Evolutionary conservation across 2,888 invertebrate genomes (phyloP).

Genomic region (Erebia ligea): DNA sequence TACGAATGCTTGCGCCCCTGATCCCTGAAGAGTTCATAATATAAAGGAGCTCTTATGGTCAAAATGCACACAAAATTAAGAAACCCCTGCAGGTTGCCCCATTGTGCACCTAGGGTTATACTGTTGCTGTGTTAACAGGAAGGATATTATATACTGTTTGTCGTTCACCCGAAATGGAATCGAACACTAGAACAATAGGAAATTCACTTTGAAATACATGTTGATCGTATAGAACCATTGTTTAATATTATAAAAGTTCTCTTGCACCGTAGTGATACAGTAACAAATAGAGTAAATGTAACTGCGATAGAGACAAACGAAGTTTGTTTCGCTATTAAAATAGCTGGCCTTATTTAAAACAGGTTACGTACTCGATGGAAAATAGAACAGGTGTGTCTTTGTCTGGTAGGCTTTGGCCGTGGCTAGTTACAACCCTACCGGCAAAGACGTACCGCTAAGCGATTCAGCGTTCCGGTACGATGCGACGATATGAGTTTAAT

Average conservation of each 20-base stretch:
- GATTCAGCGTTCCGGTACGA: too few relatives aligned
- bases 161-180: constrained; percentile 16
- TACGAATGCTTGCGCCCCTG: neutral
- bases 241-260: neutral
- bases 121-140: neutral
- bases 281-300: too few relatives aligned
- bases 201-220: neutral
- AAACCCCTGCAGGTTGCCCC: constrained; percentile 13
- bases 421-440: too few relatives aligned
- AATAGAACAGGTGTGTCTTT: too few relatives aligned
- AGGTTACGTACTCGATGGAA: too few relatives aligned
- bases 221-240: constrained; percentile 1
- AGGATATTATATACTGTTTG: constrained; percentile 6
- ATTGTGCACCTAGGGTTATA: constrained; percentile 22
- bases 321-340: too few relatives aligned
- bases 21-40: neutral
- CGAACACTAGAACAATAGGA: constrained; percentile 23
- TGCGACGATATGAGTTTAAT: too few relatives aligned
- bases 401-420: too few relatives aligned
- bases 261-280: too few relatives aligned
- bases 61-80: constrained; percentile 25
- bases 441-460: too few relatives aligned
- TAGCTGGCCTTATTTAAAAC: too few relatives aligned
- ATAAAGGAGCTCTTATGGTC: neutral
- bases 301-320: too few relatives aligned